A percentile compares a stretch with the other conserved stretches of the same genome.
phyloP scores from a whole-genome alignment of 2,113 vertebrate species.

The Chunga burmeisteri region DNA sequence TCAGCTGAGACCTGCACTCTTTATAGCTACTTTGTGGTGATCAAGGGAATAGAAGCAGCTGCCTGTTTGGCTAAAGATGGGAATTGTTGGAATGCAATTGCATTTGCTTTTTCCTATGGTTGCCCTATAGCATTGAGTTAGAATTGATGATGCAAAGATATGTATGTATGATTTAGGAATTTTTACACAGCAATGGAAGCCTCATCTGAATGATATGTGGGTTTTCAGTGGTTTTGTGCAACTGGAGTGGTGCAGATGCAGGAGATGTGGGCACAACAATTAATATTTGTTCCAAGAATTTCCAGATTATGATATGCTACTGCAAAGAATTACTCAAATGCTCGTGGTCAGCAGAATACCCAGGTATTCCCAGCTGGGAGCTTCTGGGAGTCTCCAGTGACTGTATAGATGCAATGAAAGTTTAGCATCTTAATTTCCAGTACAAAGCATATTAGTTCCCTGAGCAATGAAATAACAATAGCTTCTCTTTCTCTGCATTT shows the following conservation, averaged over 20 bases:
- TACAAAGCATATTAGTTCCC: neutral
- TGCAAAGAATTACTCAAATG: neutral
- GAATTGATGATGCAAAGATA: neutral
- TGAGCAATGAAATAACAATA: neutral
- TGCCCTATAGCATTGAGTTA: neutral
- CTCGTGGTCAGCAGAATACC: neutral
- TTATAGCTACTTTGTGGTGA: neutral
- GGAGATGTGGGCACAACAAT: neutral
- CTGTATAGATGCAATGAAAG: fast-evolving
- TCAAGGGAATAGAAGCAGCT: neutral
- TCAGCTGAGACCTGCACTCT: neutral
- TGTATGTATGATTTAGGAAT: neutral
- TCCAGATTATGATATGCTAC: neutral
- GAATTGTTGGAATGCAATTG: neutral
- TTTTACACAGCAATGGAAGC: neutral
- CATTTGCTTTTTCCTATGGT: neutral
- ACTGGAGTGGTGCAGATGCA: neutral
- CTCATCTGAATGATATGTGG: neutral
- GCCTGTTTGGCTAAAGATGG: neutral
- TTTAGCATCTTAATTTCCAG: neutral
- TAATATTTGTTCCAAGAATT: neutral
- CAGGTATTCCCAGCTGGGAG: neutral
- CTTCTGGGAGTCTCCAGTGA: neutral
- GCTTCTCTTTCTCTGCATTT: neutral
- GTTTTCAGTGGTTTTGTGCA: neutral